Evolutionary conservation across 1,140 invertebrate species (phyloP).

Genomic region (Archegozetes longisetosus): DNA sequence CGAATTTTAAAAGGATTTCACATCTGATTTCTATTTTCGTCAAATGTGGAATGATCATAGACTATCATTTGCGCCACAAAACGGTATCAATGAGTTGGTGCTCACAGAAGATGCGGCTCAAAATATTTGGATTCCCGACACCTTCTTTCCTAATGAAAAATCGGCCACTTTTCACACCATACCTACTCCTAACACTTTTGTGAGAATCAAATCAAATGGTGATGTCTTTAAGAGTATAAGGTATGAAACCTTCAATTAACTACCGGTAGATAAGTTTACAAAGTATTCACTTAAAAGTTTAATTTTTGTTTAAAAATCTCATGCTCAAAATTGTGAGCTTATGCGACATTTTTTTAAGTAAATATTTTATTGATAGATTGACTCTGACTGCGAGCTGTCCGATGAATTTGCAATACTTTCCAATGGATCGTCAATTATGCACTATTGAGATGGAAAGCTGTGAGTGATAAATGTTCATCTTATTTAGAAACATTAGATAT

Average conservation of each 20-base stretch:
- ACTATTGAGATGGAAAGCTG: conserved; percentile 96
- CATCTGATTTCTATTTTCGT: conserved; percentile 95
- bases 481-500: too few species aligned
- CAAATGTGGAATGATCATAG: conserved; percentile 89
- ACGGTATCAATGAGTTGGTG: conserved; percentile 11
- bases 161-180: conserved; percentile 37
- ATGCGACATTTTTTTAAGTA: too few species aligned
- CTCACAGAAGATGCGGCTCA: conserved; percentile 67
- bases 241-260: too few species aligned
- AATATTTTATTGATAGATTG: conserved; percentile 40
- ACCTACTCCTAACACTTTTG: conserved; percentile 38
- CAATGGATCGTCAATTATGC: conserved; percentile 90
- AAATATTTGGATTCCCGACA: conserved; percentile 75
- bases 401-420: conserved; percentile 93
- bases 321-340: too few species aligned
- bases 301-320: too few species aligned
- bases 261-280: too few species aligned
- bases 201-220: conserved; percentile 35
- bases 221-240: conserved; percentile 33
- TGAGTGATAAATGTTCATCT: conserved; percentile 53
- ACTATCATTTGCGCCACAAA: conserved; percentile 12
- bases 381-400: conserved; percentile 94
- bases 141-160: conserved; percentile 40
- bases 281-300: too few species aligned
- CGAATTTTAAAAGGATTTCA: conserved; percentile 92